phyloP scores from a whole-genome alignment of 2,888 invertebrate genomes.

The Piscicola geometra region DNA sequence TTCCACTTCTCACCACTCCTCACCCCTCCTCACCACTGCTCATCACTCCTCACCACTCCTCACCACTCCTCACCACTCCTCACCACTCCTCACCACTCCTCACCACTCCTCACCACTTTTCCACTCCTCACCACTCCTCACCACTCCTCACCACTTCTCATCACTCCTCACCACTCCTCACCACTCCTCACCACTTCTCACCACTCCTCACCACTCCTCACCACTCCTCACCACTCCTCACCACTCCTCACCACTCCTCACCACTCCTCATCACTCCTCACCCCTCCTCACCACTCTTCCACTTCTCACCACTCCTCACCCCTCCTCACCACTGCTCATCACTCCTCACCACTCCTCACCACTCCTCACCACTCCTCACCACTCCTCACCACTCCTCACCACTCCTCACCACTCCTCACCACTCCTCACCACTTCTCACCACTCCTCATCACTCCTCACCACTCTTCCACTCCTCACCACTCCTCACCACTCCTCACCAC shows the following conservation, averaged over 20 bases:
- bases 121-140: background rate
- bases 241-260: background rate
- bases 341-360: background rate
- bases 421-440: background rate
- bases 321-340: background rate
- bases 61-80: slow-evolving; percentile 1
- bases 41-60: background rate
- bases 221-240: background rate
- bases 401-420: background rate
- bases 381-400: background rate
- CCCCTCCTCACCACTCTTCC: background rate
- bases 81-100: background rate
- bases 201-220: background rate
- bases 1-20: background rate
- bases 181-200: background rate
- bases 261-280: background rate
- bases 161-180: background rate
- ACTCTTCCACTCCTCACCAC: background rate
- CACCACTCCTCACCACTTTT: background rate
- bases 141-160: background rate
- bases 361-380: background rate
- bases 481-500: background rate
- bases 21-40: background rate
- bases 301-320: background rate
- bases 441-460: background rate